phyloP scores from a whole-genome alignment of 2,113 vertebrate genomes.

The Ctenodactylus gundi region DNA sequence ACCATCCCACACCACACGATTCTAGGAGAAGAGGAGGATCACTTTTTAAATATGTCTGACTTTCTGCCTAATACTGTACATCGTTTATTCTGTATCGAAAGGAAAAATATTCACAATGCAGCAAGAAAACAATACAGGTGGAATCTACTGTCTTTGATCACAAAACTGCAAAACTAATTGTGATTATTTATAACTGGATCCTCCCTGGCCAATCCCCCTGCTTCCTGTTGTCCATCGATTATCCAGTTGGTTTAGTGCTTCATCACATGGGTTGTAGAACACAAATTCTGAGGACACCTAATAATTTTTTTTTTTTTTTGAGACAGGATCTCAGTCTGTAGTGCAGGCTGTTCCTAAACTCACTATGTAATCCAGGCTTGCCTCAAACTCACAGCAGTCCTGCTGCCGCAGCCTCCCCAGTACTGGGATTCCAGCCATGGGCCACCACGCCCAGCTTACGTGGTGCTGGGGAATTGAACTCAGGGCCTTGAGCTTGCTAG shows the following conservation, averaged over 20 bases:
- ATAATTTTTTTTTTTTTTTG: too few relatives aligned
- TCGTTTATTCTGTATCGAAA: neutral
- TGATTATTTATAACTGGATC: neutral
- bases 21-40: neutral
- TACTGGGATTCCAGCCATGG: too few relatives aligned
- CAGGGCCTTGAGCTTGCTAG: too few relatives aligned
- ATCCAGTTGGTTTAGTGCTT: neutral
- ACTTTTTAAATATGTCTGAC: constrained; percentile 12
- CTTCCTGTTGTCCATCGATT: neutral
- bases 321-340: too few relatives aligned
- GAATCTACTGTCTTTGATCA: neutral
- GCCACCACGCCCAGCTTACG: too few relatives aligned
- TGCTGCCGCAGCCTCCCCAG: too few relatives aligned
- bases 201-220: neutral
- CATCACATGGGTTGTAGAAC: neutral
- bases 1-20: neutral
- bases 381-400: too few relatives aligned
- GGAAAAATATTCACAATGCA: neutral
- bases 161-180: neutral
- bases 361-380: too few relatives aligned
- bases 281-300: too few relatives aligned
- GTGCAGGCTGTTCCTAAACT: too few relatives aligned
- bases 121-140: neutral
- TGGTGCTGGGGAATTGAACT: too few relatives aligned
- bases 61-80: constrained; percentile 1